Base-by-base conservation (phyloP, 2,797 vertebrate species). In the Pygocentrus nattereri region DNA sequence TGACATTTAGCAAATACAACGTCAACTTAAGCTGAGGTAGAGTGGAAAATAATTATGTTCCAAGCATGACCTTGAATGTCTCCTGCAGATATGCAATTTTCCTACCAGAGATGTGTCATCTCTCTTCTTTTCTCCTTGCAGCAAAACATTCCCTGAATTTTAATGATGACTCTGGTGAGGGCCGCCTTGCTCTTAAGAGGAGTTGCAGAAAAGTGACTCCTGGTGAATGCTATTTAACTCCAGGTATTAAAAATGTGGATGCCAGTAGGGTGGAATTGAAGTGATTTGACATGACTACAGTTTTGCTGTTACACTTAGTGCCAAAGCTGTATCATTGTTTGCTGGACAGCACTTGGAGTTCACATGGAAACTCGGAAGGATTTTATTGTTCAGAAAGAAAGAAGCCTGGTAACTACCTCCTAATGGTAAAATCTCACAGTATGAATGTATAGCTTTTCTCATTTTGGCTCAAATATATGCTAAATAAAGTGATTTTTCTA, bases 1-100 rank as follows among this genome's bases (percentile, higher is more conserved):
- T 94, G 94, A 94, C 93, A 95, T 94, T 95, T 94, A 92, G 83
- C 87, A 90, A 94, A 93, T 91, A 94, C 92, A 90, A 92, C 86
- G 92, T 78, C 91, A 88, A 85, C 89, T 90, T 93, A 92, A 89
- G 79, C 86, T 41, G 59, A 87, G 87, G 87, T 86, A 84, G 84
- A 85, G 87, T 87, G 90, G 87, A 90, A 91, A 90, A 91, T 90
- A 88, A 91, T 93, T 88, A 91, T 90, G 91, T 89, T 87, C 82
- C 80, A 85, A 87, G 82, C 87, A 79, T 86, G 89, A 90, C 90
- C 91, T 82, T 90, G 89, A 90, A 86, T 84, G 87, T 82, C 74
- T 81, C 72, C 78, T 86, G 84, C 83, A 87, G 87, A 88, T 84
- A 84, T 85, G 86, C 82, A 83, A 88, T 90, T 84, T 86, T 86